Base-by-base conservation (phyloP, 2,888 invertebrate species). In the Yponomeuta plumbellus region DNA sequence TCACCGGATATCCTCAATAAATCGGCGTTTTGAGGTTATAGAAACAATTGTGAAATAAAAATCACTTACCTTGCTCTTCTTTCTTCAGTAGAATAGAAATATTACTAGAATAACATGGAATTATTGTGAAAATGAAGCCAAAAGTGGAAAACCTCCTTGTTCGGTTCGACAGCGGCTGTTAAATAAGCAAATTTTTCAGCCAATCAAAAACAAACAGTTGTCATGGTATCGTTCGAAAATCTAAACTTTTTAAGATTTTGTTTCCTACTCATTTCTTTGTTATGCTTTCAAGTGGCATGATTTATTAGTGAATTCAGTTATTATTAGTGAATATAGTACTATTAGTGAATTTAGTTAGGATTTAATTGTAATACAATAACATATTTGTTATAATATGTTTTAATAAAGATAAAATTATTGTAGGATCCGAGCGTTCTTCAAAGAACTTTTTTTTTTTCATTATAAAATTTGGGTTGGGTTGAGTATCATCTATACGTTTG, bases 161-260 rank as follows among this genome's bases (percentile, higher is more conserved):
- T 3, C 44, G 40, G 65, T 20, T 21, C 39, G n/a, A 68, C 66
- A 64, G 34, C 59, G 67, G 56, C 66, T 58, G 64, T 17, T 73
- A 66, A 67, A 63, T 68, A 67, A 21, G 68, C 68, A 67, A 68
- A 69, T 72, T 70, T 71, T 73, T 80, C 80, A 80, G 78, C 91
- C 91, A 91, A 91, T 91, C 84, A 85, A 80, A 83, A 85, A 81
- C 83, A 85, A 90, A 89, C 91, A 91, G 82, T 81, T 86, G 86
- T 88, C 87, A 71, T 5, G 23, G 21, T 13, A 59, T 13, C 44
- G 17, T 17, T 59, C 23, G 23, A 22, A 59, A 59, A 59, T 59
- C 5, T 59, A 20, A 61, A 62, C 21, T 39, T 62, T n/a, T 23
- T 34, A 52, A 59, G 11, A 23, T 68, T 34, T 34, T 34, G 34